Percentiles rank a stretch among this genome's conserved stretches.
These are phyloP conservation scores for Amblyjoppa proteus DNA, from an alignment of 2,888 invertebrate species.

Conservation along the genomic window DNA sequence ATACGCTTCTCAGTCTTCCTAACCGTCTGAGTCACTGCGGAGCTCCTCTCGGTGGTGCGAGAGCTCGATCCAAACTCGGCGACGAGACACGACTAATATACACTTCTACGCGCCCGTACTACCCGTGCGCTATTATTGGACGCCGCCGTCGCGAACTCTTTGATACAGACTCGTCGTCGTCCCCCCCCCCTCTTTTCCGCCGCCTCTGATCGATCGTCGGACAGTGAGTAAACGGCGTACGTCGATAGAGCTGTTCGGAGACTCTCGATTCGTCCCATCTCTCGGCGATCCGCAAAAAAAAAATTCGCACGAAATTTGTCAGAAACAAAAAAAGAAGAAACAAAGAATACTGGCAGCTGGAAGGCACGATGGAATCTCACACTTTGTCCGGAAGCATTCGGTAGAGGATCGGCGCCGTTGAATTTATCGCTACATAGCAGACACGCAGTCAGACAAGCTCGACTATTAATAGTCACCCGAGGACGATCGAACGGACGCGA, in stretches of 20 bases:
- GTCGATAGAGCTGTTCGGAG: not conserved
- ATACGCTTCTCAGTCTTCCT: constrained; percentile 24
- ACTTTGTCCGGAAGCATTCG: constrained; percentile 25
- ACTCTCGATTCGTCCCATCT: not conserved
- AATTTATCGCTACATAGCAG: constrained; percentile 73
- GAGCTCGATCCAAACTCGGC: constrained; percentile 43
- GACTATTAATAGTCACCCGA: constrained; percentile 77
- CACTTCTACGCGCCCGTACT: constrained; percentile 10
- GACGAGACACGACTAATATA: constrained; percentile 42
- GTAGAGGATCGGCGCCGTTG: constrained; percentile 33
- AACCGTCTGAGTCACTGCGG: constrained; percentile 37
- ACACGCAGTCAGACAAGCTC: constrained; percentile 79
- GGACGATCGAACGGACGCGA: constrained; percentile 47
- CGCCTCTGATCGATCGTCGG: constrained; percentile 27
- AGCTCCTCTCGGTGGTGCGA: constrained; percentile 10
- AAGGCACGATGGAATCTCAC: not conserved
- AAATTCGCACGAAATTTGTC: too few species aligned
- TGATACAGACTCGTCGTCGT: not conserved
- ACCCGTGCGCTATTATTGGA: constrained; percentile 56
- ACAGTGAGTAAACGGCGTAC: not conserved
- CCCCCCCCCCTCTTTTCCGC: not conserved
- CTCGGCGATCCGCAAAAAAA: not conserved
- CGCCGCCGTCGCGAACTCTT: constrained; percentile 45
- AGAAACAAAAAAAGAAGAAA: too few species aligned
- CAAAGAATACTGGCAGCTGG: too few species aligned